Conservation (phyloP, 2,113 vertebrate genomes). For the Dipodomys stephensi region DNA sequence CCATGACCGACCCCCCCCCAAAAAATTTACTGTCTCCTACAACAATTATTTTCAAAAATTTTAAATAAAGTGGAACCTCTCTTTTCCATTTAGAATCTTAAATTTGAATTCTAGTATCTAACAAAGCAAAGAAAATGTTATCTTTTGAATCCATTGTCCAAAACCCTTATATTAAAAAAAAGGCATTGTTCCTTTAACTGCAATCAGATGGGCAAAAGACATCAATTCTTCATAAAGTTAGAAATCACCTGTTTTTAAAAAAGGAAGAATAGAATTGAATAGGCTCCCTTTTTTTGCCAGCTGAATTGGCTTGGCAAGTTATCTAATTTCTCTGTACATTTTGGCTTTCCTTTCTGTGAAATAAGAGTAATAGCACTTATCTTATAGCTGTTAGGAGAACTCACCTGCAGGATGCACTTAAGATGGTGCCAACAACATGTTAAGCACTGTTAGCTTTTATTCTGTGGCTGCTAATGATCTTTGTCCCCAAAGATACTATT, state of each 20-base stretch:
- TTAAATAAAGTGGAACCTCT: neutral
- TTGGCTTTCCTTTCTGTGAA: constrained; percentile 28
- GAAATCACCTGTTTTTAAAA: neutral
- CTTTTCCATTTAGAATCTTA: constrained; percentile 32
- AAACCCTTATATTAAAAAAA: neutral
- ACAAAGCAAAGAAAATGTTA: constrained; percentile 6
- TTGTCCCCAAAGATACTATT: neutral
- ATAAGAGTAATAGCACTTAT: neutral
- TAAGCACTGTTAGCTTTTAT: neutral
- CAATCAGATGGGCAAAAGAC: constrained; percentile 22
- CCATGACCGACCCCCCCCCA: no score
- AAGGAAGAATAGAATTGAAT: neutral
- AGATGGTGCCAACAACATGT: neutral
- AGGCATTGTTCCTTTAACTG: constrained; percentile 8
- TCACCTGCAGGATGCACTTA: neutral
- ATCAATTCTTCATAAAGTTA: neutral
- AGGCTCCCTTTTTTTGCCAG: neutral
- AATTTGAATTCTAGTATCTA: constrained; percentile 21
- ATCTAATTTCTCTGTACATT: neutral
- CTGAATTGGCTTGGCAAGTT: neutral
- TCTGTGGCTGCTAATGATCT: neutral
- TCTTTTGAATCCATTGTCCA: constrained; percentile 21
- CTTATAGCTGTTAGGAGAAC: neutral
- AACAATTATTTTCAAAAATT: neutral
- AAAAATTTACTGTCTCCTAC: neutral